A percentile compares a stretch with the other conserved stretches of the same genome.
Conservation (phyloP, 2,113 vertebrate species). For the Cathartes aura region DNA sequence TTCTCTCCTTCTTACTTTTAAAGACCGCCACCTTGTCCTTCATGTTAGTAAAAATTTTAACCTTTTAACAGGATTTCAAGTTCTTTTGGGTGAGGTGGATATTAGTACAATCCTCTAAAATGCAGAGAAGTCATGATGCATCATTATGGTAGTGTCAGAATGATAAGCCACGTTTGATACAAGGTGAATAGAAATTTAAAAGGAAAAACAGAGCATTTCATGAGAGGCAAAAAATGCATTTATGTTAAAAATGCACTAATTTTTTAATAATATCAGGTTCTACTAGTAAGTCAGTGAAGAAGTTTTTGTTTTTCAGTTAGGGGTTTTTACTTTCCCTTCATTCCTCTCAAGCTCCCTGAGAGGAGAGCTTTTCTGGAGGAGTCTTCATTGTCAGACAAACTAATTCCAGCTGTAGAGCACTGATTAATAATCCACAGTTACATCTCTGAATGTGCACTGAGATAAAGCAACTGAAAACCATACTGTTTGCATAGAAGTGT, state of each 20-base stretch:
- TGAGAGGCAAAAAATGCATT: neutral
- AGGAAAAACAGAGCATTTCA: fast-evolving
- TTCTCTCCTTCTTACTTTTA: neutral
- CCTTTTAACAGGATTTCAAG: neutral
- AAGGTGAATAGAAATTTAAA: neutral
- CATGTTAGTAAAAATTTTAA: neutral
- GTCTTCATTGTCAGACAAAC: neutral
- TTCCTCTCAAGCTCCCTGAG: neutral
- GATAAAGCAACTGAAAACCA: neutral
- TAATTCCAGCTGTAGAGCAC: neutral
- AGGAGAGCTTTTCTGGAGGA: neutral
- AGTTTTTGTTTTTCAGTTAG: neutral
- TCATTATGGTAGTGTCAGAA: neutral
- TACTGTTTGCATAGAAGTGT: neutral
- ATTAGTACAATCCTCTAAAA: neutral
- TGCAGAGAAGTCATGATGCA: neutral
- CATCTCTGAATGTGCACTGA: neutral
- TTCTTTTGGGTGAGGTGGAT: neutral
- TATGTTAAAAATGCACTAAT: neutral
- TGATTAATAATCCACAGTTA: neutral
- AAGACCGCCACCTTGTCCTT: fast-evolving
- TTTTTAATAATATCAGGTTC: neutral
- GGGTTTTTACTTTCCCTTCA: neutral
- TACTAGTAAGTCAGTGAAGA: neutral
- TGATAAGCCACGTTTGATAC: neutral